Percentiles rank a stretch among this genome's conserved stretches.
These are phyloP conservation scores for Mustela nigripes DNA, from an alignment of 2,113 vertebrate species.

Conservation along the genomic window DNA sequence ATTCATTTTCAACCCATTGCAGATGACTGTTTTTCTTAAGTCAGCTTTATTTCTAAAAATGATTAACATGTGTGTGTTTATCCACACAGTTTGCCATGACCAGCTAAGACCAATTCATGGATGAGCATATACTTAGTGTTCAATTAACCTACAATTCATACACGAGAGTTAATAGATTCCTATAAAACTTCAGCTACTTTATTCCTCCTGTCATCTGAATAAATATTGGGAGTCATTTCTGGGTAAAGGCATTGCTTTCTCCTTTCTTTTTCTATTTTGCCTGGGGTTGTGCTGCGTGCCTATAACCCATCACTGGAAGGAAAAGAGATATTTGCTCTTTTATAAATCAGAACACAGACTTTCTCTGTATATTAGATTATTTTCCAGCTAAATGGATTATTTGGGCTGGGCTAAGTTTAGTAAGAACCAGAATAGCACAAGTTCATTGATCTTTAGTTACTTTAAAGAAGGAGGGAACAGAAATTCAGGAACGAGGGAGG, in stretches of 20 bases:
- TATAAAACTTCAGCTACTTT: slow-evolving; percentile 61
- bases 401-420: slow-evolving; percentile 66
- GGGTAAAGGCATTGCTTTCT: not conserved
- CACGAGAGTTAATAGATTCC: slow-evolving; percentile 26
- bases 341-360: slow-evolving; percentile 38
- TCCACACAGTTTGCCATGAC: not conserved
- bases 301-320: slow-evolving; percentile 1
- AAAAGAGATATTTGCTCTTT: slow-evolving; percentile 43
- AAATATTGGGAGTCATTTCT: slow-evolving; percentile 58
- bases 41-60: slow-evolving; percentile 30
- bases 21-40: not conserved
- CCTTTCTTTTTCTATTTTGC: slow-evolving; percentile 11
- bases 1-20: slow-evolving; percentile 14
- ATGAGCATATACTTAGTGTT: slow-evolving; percentile 26
- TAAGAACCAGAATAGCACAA: slow-evolving; percentile 67
- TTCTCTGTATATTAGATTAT: slow-evolving; percentile 43
- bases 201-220: slow-evolving; percentile 64
- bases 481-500: slow-evolving; percentile 67
- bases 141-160: slow-evolving; percentile 63
- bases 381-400: slow-evolving; percentile 64
- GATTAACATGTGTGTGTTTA: not conserved
- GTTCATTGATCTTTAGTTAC: slow-evolving; percentile 43
- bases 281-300: slow-evolving; percentile 33
- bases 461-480: slow-evolving; percentile 24
- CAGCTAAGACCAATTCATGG: slow-evolving; percentile 16